A percentile compares a stretch with the other conserved stretches of the same genome.
Conservation (phyloP, 1,140 invertebrate genomes). For the Ericerus pela region DNA sequence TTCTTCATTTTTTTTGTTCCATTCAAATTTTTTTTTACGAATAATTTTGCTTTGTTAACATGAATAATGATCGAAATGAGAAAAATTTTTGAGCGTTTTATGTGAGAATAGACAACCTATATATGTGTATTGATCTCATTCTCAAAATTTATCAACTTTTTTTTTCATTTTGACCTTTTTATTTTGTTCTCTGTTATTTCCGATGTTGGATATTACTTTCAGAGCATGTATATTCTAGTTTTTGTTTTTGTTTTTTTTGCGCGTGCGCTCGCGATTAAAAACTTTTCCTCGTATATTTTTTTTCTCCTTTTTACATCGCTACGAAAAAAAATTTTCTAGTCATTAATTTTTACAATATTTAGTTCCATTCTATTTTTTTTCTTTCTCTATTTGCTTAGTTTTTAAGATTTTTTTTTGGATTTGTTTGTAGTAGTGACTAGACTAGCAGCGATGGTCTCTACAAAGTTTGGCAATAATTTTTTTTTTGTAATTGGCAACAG, state of each 20-base stretch:
- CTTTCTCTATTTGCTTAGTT: conserved; percentile 9
- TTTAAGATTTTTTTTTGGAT: no score
- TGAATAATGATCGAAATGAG: no score
- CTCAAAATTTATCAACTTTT: conserved; percentile 7
- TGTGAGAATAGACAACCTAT: no score
- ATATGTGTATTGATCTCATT: conserved; percentile 6
- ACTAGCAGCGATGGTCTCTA: conserved; percentile 1
- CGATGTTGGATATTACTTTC: conserved; percentile 8
- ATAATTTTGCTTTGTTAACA: background rate
- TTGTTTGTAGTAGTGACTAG: background rate
- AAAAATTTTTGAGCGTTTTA: no score
- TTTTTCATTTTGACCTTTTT: no score
- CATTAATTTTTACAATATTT: conserved; percentile 10
- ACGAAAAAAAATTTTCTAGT: conserved; percentile 9
- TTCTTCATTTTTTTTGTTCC: background rate
- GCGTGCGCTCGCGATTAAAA: no score
- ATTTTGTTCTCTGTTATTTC: no score
- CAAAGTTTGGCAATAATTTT: background rate
- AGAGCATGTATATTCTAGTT: conserved; percentile 10
- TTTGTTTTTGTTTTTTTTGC: no score
- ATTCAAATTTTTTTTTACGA: background rate
- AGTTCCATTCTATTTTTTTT: conserved; percentile 7
- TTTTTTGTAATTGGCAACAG: background rate
- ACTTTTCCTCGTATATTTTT: background rate
- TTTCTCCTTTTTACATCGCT: background rate